Evolutionary conservation across 2,797 vertebrate species (phyloP).

Genomic region (Hydrocynus forskahlii): DNA sequence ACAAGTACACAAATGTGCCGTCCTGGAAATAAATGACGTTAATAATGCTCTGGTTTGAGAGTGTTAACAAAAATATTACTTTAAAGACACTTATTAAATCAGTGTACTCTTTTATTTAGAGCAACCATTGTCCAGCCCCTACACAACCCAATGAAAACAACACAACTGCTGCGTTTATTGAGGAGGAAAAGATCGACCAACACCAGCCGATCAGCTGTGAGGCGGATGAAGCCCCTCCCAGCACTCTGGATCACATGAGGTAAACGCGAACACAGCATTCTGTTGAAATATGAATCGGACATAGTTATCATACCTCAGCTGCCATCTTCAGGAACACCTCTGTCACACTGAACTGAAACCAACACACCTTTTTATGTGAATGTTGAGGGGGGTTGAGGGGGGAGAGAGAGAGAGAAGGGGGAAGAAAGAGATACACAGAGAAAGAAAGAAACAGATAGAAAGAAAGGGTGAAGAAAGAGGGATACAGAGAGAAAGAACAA

Average conservation of each 20-base stretch:
- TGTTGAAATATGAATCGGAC: constrained; percentile 30
- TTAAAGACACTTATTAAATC: no score
- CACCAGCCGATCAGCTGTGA: constrained; percentile 40
- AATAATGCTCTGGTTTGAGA: no score
- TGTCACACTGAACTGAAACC: constrained; percentile 8
- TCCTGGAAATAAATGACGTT: no score
- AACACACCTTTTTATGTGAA: constrained; percentile 1
- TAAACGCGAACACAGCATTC: constrained; percentile 26
- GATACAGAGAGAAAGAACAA: neutral
- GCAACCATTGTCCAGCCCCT: neutral
- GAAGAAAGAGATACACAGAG: neutral
- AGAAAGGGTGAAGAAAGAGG: no score
- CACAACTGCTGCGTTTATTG: neutral
- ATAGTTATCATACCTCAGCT: constrained; percentile 38
- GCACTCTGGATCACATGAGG: constrained; percentile 43
- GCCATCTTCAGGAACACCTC: constrained; percentile 15
- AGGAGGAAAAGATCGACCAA: neutral
- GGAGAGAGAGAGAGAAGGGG: neutral
- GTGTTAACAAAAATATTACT: no score
- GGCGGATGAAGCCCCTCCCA: constrained; percentile 27
- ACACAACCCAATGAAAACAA: neutral
- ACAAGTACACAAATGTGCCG: no score
- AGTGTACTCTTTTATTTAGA: constrained; percentile 21
- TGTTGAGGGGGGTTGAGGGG: no score
- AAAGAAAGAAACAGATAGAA: neutral